phyloP scores from a whole-genome alignment of 2,113 vertebrate genomes.

The Sinocyclocheilus anshuiensis region DNA sequence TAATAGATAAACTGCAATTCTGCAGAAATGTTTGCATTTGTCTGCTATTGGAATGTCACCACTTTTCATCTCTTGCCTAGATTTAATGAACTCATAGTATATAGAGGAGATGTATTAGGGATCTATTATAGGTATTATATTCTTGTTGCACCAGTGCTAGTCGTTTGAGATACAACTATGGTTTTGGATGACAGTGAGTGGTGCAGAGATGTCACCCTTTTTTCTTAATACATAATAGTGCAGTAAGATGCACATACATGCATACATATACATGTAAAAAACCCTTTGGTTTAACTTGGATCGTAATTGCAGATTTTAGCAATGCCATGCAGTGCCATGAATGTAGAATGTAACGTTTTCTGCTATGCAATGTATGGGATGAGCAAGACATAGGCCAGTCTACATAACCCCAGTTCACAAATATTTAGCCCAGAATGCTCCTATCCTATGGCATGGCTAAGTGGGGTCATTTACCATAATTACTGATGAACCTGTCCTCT shows the following conservation, averaged over 20 bases:
- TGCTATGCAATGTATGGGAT: neutral
- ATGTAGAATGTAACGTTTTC: neutral
- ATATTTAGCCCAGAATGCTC: neutral
- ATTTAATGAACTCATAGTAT: neutral
- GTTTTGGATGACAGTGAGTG: neutral
- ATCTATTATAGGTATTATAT: neutral
- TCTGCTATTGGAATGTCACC: neutral
- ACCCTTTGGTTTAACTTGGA: neutral
- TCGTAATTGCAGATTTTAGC: neutral
- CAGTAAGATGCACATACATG: neutral
- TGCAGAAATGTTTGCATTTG: neutral
- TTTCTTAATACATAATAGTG: neutral
- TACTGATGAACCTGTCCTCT: neutral
- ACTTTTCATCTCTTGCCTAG: neutral
- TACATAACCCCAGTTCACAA: no score
- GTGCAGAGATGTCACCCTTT: neutral
- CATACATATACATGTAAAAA: neutral
- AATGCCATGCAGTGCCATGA: neutral
- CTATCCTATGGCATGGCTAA: neutral
- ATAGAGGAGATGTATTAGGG: neutral
- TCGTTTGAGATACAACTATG: neutral
- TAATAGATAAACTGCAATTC: neutral
- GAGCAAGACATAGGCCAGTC: neutral
- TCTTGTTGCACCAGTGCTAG: neutral
- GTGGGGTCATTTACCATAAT: neutral